These are phyloP conservation scores for Silurus lanzhouensis DNA, from an alignment of 2,797 vertebrate species.

Conservation along the genomic window DNA sequence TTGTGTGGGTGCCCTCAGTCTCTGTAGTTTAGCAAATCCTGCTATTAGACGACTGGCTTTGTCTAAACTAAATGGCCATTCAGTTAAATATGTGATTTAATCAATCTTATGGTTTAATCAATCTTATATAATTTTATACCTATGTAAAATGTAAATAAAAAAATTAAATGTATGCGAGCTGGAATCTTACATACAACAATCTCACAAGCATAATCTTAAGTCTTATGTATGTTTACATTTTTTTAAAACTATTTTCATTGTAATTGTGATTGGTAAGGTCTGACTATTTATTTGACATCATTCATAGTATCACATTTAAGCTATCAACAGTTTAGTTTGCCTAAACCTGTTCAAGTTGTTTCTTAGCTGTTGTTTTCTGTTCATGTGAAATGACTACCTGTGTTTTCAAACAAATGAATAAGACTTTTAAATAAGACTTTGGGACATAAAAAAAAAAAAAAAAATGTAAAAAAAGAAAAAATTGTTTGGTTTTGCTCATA, in stretches of 20 bases:
- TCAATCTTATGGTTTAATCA: slow-evolving; percentile 2
- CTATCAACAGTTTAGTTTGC: neutral
- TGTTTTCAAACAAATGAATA: too few relatives aligned
- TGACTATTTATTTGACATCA: neutral
- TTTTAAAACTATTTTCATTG: neutral
- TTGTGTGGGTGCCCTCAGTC: slow-evolving; percentile 60
- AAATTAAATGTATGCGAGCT: neutral
- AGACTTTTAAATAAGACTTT: neutral
- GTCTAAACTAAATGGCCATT: slow-evolving; percentile 12
- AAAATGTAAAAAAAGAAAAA: too few relatives aligned
- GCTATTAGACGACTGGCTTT: slow-evolving; percentile 34
- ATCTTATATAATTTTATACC: too few relatives aligned
- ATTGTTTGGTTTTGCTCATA: neutral
- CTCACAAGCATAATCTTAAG: neutral
- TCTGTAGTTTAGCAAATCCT: slow-evolving; percentile 42
- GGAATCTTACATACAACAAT: too few relatives aligned
- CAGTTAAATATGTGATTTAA: neutral
- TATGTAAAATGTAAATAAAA: neutral
- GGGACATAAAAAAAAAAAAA: too few relatives aligned
- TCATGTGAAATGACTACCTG: neutral
- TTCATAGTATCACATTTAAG: neutral
- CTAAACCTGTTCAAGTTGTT: neutral
- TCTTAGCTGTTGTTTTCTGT: neutral
- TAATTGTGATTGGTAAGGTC: neutral
- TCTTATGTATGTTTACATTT: neutral